Conservation (phyloP, 1,140 invertebrate genomes). For the Orius laevigatus region DNA sequence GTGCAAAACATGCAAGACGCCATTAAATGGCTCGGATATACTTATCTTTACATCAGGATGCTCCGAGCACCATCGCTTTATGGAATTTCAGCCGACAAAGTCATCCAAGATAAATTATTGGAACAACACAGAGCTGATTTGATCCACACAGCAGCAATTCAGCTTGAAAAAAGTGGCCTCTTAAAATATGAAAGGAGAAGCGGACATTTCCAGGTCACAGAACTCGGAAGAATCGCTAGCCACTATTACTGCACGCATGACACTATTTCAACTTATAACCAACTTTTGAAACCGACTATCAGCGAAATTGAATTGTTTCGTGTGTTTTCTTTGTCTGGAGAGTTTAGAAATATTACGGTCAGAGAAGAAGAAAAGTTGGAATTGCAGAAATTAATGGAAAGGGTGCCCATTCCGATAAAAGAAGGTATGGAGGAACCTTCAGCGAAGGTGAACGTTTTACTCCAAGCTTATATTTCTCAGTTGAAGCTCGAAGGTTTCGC, state of each 20-base stretch:
- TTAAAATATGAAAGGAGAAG: constrained; percentile 93
- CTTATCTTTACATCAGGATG: constrained; percentile 94
- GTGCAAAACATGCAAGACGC: constrained; percentile 91
- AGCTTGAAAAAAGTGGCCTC: constrained; percentile 79
- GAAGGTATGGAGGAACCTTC: constrained; percentile 97
- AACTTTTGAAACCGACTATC: constrained; percentile 87
- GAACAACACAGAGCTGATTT: constrained; percentile 86
- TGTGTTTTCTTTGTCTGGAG: constrained; percentile 95
- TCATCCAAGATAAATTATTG: constrained; percentile 64
- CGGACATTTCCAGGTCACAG: constrained; percentile 82
- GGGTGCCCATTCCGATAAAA: constrained; percentile 97
- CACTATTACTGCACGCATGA: constrained; percentile 97
- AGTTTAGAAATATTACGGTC: constrained; percentile 85
- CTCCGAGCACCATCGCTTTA: constrained; percentile 72
- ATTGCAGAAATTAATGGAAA: constrained; percentile 89
- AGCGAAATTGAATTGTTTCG: constrained; percentile 96
- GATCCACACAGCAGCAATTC: constrained; percentile 87
- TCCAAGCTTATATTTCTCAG: constrained; percentile 98
- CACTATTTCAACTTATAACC: constrained; percentile 93
- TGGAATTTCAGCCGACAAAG: constrained; percentile 65
- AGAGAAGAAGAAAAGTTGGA: constrained; percentile 97
- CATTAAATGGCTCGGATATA: constrained; percentile 90
- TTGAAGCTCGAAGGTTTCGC: constrained; percentile 96
- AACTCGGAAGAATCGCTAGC: constrained; percentile 91
- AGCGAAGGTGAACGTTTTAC: constrained; percentile 88